Base-by-base conservation (phyloP, 1,140 invertebrate genomes). In the Cydia pomonella region DNA sequence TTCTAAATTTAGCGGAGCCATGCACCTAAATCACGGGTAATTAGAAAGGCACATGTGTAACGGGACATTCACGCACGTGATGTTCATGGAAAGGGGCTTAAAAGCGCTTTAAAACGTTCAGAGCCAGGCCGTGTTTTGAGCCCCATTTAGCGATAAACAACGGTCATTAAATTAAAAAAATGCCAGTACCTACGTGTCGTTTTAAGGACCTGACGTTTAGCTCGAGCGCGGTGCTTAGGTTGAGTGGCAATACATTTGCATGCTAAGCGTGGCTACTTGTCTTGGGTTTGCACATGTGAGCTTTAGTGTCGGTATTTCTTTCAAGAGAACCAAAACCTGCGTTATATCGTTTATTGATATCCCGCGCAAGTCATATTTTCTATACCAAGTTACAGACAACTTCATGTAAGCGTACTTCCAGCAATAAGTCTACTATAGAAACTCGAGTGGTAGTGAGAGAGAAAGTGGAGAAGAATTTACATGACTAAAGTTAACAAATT, bases 1-100 rank as follows among this genome's bases (percentile, higher is more conserved):
- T 83, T 87, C 87, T 84, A 86, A 79, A 76, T 79, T 72, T 76
- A 80, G 77, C 64, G 66, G 73, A 75, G 74, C 79, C 78, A 73
- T 79, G 71, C 80, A 74, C 78, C 83, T 88, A 89, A 88, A 90
- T 87, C 83, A 83, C 81, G 86, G 82, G 87, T 86, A 89, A 91
- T 91, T 89, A 91, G 80, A 82, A 77, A 75, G 80, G 59, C 66
- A 66, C 27, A 69, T 38, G 29, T 66, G 29, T 69, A 75, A 73
- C 18, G 44, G 71, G 53, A 76, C 73, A 16, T 72, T 78, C 62
- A 80, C 86, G 86, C 75, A 77, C 83, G 82, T 88, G 88, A 90
- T 82, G 82, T 84, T 69, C 29, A 82, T 84, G 80, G 74, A 75
- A 82, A 79, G 75, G 41, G 81, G 82, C 75, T 86, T 84, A 84